Conservation (phyloP, 2,888 invertebrate species). For the Ennomos quercinarius region DNA sequence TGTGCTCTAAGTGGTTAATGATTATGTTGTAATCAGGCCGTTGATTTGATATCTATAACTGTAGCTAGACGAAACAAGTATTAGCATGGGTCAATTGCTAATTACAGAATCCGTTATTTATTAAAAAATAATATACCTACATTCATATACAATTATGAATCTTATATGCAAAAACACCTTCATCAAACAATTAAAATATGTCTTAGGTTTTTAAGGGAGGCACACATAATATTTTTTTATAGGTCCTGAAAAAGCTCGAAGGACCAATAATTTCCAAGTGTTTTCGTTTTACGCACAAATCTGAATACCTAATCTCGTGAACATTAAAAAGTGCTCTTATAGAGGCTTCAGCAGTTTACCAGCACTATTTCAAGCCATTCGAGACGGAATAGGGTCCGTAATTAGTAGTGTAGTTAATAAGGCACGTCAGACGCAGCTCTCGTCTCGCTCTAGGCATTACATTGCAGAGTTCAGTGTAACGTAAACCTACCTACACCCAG, state of each 20-base stretch:
- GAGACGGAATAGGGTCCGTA: slow-evolving; percentile 4
- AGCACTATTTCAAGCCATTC: slow-evolving; percentile 1
- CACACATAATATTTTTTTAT: no score
- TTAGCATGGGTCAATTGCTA: slow-evolving; percentile 8
- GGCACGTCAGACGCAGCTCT: slow-evolving; percentile 13
- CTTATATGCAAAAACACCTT: no score
- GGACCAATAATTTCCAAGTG: not conserved
- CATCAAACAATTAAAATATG: no score
- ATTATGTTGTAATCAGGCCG: slow-evolving; percentile 3
- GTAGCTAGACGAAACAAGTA: slow-evolving; percentile 4
- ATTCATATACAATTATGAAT: no score
- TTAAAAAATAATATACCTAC: no score
- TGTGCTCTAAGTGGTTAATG: slow-evolving; percentile 1
- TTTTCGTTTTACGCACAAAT: not conserved
- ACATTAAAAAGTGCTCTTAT: not conserved
- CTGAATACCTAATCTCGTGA: no score
- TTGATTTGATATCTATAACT: slow-evolving; percentile 7
- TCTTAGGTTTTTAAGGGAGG: no score
- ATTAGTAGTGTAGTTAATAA: slow-evolving; percentile 26
- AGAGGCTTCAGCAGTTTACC: not conserved
- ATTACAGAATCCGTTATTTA: not conserved
- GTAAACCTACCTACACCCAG: no score
- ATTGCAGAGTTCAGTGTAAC: not conserved
- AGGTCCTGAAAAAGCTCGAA: not conserved
- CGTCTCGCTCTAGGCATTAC: slow-evolving; percentile 6